These are phyloP conservation scores for Drosophila kepulauana DNA, from an alignment of 1,140 invertebrate species.

Conservation along the genomic window DNA sequence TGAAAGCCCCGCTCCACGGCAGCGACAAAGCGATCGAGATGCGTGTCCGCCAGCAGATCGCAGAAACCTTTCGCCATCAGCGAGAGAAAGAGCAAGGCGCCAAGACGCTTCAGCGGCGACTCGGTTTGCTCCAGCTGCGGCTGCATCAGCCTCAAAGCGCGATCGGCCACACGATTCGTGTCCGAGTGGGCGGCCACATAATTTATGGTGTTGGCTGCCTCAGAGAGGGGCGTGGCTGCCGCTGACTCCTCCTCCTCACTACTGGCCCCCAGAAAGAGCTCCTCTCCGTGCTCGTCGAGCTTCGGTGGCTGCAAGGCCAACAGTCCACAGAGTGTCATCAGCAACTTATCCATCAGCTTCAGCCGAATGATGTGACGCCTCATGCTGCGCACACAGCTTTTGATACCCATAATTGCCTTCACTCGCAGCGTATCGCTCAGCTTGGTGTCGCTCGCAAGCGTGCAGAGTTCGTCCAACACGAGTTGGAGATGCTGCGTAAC, in stretches of 20 bases:
- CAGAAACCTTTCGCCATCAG: slow-evolving; percentile 31
- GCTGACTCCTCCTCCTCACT: not conserved
- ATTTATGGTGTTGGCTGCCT: slow-evolving; percentile 12
- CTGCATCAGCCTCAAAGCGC: slow-evolving; percentile 27
- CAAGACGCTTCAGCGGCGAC: slow-evolving; percentile 6
- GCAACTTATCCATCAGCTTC: slow-evolving; percentile 38
- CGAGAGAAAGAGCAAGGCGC: slow-evolving; percentile 6
- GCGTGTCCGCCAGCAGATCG: not conserved
- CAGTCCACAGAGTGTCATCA: slow-evolving; percentile 5
- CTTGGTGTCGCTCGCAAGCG: not conserved
- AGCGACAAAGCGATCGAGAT: slow-evolving; percentile 6
- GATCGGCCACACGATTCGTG: slow-evolving; percentile 23
- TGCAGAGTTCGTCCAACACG: slow-evolving; percentile 21
- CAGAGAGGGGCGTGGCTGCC: not conserved
- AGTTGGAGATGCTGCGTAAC: slow-evolving; percentile 16
- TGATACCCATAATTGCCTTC: not conserved
- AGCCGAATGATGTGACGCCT: slow-evolving; percentile 25
- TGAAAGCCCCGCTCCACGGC: slow-evolving; percentile 16
- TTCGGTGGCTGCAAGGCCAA: slow-evolving; percentile 9
- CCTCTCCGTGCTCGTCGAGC: slow-evolving; percentile 16
- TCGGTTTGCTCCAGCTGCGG: slow-evolving; percentile 17
- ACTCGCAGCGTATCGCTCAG: slow-evolving; percentile 18
- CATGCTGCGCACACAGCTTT: not conserved
- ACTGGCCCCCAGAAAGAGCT: slow-evolving; percentile 14
- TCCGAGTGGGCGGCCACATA: slow-evolving; percentile 14